Base-by-base conservation (phyloP, 2,888 invertebrate genomes). In the Sturmia bella region DNA sequence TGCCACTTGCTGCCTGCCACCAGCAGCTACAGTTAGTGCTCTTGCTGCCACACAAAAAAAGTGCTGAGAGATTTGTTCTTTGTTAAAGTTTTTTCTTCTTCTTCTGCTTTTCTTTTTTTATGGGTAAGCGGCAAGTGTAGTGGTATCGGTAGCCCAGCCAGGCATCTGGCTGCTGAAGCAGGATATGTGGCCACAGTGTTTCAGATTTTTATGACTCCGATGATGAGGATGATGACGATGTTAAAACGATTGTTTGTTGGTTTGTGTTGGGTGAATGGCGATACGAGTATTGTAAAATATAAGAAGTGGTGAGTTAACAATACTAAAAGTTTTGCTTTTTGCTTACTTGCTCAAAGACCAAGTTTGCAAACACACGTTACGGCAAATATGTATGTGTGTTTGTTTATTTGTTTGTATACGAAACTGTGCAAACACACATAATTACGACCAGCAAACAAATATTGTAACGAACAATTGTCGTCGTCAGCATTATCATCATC, bases 41-140 rank as follows among this genome's bases (percentile, higher is more conserved):
- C 32, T 32, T 3, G 32, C 32, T 27, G 37, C 64, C 11, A 69
- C 17, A 39, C 37, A 68, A 70, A n/a, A n/a, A n/a, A 72, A 61
- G 61, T 73, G 72, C 52, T 54, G 72, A 70, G 48, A 63, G 41
- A 15, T 39, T 32, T 32, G 32, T 32, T 32, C 32, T 32, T 32
- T 32, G 32, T 32, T 32, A 32, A n/a, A 11, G 57, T 57, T 21
- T 50, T 27, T 45, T 43, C 1, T 43, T 63, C 17, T 64, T 39
- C 85, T 85, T 85, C 84, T 13, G 17, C 24, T 15, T 11, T 85
- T 85, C 85, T 86, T 88, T 86, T 86, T 87, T 84, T 85, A 85
- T 56, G 68, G 52, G 63, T 43, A 57, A 79, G 52, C n/a, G n/a
- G n/a, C 50, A 59, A 32, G 19, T 45, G 56, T 48, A 37, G 19